phyloP scores from a whole-genome alignment of 2,113 vertebrate species.

The Probosciger aterrimus region DNA sequence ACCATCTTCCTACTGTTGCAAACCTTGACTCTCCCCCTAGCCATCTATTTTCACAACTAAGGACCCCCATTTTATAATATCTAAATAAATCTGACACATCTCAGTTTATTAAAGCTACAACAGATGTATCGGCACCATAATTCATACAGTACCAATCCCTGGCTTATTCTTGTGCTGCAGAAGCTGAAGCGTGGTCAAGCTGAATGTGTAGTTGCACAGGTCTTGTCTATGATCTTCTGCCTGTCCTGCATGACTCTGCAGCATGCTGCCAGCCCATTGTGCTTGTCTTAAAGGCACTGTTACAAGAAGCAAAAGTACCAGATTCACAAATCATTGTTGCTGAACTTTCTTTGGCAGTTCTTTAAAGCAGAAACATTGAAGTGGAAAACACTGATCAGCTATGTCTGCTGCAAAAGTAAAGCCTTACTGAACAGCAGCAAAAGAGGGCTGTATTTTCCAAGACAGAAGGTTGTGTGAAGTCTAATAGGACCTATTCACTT shows the following conservation, averaged over 20 bases:
- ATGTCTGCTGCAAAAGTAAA: background rate
- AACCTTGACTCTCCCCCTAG: background rate
- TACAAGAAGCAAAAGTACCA: background rate
- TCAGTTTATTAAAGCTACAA: background rate
- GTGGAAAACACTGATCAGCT: background rate
- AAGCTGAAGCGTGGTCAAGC: background rate
- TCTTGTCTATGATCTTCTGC: background rate
- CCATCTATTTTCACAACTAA: background rate
- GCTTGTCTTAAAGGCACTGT: background rate
- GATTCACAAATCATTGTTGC: background rate
- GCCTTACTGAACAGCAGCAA: background rate
- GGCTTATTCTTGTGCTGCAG: background rate
- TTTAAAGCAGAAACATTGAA: background rate
- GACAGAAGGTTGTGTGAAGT: background rate
- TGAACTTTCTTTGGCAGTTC: background rate
- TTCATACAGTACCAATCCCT: background rate
- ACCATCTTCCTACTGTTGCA: background rate
- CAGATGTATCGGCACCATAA: background rate
- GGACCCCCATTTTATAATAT: background rate
- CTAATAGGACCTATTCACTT: background rate
- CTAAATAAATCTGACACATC: background rate
- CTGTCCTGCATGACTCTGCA: background rate
- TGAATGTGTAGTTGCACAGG: fast-evolving
- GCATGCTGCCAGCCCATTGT: background rate
- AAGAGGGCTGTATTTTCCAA: background rate